Evolutionary conservation across 2,888 invertebrate species (phyloP).

Genomic region (Chydorus sphaericus): DNA sequence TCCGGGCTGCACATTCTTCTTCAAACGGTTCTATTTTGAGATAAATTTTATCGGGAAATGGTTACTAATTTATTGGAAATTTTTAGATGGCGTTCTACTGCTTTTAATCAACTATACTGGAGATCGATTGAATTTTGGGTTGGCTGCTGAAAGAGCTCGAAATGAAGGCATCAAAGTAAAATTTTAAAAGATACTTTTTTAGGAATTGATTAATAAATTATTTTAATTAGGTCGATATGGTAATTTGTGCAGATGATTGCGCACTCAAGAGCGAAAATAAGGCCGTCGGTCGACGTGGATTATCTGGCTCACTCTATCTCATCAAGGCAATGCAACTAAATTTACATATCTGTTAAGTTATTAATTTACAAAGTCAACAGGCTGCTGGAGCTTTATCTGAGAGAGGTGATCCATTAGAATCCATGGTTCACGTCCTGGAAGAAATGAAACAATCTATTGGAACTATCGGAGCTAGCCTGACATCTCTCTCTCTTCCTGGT

Average conservation of each 20-base stretch:
- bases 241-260: constrained; percentile 54
- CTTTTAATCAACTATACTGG: constrained; percentile 63
- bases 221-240: constrained; percentile 28
- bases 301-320: constrained; percentile 40
- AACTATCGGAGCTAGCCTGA: constrained; percentile 52
- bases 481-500: constrained; percentile 52
- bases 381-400: constrained; percentile 62
- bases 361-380: constrained; percentile 35
- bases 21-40: constrained; percentile 39
- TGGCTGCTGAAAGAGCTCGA: constrained; percentile 58
- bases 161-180: constrained; percentile 41
- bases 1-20: constrained; percentile 41
- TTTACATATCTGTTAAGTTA: too few relatives aligned
- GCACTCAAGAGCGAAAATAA: constrained; percentile 34
- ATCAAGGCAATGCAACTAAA: constrained; percentile 26
- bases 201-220: background rate
- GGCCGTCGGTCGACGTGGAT: constrained; percentile 44
- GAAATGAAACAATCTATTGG: constrained; percentile 40
- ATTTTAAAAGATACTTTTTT: background rate
- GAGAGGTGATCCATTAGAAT: constrained; percentile 38
- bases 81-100: constrained; percentile 44
- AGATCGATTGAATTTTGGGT: constrained; percentile 63
- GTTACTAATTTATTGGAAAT: background rate
- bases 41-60: background rate
- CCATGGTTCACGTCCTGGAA: constrained; percentile 33